Evolutionary conservation across 2,797 vertebrate species (phyloP).

Genomic region (Propithecus deckenii): DNA sequence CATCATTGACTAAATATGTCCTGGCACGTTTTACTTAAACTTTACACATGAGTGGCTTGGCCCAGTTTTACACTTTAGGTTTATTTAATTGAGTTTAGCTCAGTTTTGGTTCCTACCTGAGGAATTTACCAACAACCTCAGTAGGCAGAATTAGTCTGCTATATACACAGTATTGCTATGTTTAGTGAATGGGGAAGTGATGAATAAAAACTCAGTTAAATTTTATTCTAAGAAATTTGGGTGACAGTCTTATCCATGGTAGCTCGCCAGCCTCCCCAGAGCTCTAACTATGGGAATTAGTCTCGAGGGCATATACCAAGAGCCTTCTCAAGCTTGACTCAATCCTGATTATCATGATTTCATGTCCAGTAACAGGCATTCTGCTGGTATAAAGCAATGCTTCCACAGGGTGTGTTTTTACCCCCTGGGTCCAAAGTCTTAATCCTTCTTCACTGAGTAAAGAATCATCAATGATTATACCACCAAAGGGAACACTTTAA

Average conservation of each 20-base stretch:
- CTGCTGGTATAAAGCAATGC: neutral
- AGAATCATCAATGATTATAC: constrained; percentile 33
- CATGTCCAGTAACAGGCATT: constrained; percentile 13
- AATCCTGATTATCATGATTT: neutral
- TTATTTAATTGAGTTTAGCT: neutral
- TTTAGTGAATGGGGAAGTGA: neutral
- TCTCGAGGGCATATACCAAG: neutral
- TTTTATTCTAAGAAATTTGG: neutral
- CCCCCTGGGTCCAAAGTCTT: constrained; percentile 17
- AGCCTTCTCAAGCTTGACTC: constrained; percentile 52
- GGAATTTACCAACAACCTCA: neutral
- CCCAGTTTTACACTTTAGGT: neutral
- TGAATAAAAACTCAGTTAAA: neutral
- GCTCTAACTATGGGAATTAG: neutral
- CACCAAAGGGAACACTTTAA: neutral
- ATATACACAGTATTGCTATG: neutral
- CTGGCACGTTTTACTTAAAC: neutral
- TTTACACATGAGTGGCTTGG: neutral
- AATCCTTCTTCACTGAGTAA: constrained; percentile 23
- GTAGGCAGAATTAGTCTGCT: neutral
- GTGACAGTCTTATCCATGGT: neutral
- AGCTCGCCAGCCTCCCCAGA: neutral
- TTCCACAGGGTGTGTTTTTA: constrained; percentile 29
- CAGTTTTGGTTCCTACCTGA: neutral
- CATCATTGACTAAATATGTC: neutral